Percentiles rank a stretch among this genome's conserved stretches.
Evolutionary conservation across 2,888 invertebrate species (phyloP).

Genomic region (Nephrocerus scutellatus): DNA sequence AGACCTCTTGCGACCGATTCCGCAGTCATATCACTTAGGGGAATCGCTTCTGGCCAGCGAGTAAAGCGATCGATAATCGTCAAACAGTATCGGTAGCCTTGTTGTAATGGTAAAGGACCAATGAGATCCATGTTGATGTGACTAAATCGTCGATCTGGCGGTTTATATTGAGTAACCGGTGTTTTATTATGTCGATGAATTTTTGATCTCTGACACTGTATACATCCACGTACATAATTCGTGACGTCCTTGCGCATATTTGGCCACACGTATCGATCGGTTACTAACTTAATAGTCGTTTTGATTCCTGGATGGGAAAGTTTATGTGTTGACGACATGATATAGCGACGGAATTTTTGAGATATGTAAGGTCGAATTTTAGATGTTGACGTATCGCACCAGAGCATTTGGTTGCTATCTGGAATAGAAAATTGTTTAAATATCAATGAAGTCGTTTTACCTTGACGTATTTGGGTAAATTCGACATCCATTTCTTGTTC

Average conservation of each 20-base stretch:
- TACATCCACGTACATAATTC: conserved; percentile 4
- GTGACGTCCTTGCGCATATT: conserved; percentile 5
- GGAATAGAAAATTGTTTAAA: conserved; percentile 3
- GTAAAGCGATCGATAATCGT: conserved; percentile 29
- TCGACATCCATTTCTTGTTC: conserved; percentile 3
- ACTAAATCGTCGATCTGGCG: conserved; percentile 22
- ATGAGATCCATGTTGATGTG: conserved; percentile 46
- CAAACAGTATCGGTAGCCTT: conserved; percentile 32
- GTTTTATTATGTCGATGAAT: conserved; percentile 7
- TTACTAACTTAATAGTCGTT: conserved; percentile 3
- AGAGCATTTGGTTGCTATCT: conserved; percentile 5
- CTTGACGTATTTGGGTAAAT: not conserved
- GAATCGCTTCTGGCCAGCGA: conserved; percentile 27
- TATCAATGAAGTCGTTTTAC: not conserved
- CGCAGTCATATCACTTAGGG: conserved; percentile 24
- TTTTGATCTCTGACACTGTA: conserved; percentile 8
- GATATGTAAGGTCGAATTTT: conserved; percentile 12
- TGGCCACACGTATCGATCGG: conserved; percentile 9
- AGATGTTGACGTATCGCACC: conserved; percentile 11
- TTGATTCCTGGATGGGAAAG: conserved; percentile 7
- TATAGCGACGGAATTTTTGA: conserved; percentile 4
- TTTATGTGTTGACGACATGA: conserved; percentile 11
- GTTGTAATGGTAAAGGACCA: conserved; percentile 37
- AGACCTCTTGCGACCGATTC: conserved; percentile 20
- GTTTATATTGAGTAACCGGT: not conserved